These are phyloP conservation scores for Montifringilla adamsi DNA, from an alignment of 2,113 vertebrate genomes.

Conservation along the genomic window DNA sequence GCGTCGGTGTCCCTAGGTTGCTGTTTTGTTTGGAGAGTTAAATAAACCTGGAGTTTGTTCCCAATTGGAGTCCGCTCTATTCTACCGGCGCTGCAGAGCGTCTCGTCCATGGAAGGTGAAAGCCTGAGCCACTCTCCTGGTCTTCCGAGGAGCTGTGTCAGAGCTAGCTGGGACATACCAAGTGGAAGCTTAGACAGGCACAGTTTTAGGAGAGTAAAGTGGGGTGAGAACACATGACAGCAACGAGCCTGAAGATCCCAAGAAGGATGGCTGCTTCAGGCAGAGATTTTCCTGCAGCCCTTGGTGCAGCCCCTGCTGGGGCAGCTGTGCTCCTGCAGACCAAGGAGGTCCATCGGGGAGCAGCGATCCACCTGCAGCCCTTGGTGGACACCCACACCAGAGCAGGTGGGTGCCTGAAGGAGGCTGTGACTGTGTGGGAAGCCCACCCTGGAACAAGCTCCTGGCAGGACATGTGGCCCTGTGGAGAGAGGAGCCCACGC, in stretches of 20 bases:
- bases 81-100: no score
- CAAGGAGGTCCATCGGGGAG: not conserved
- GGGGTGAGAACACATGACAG: not conserved
- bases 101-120: no score
- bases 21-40: no score
- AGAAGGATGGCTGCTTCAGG: not conserved
- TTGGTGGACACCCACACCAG: rapidly evolving
- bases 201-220: no score
- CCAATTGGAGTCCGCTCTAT: no score
- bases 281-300: not conserved
- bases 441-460: not conserved
- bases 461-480: not conserved
- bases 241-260: not conserved
- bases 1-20: no score
- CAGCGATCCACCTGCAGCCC: not conserved
- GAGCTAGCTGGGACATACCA: no score
- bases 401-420: not conserved
- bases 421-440: not conserved
- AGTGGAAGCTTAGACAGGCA: no score
- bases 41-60: no score
- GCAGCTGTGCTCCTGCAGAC: not conserved
- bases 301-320: not conserved
- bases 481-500: not conserved
- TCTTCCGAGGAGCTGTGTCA: no score
- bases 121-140: no score